phyloP scores from a whole-genome alignment of 2,113 vertebrate genomes.

The Microtus pennsylvanicus region DNA sequence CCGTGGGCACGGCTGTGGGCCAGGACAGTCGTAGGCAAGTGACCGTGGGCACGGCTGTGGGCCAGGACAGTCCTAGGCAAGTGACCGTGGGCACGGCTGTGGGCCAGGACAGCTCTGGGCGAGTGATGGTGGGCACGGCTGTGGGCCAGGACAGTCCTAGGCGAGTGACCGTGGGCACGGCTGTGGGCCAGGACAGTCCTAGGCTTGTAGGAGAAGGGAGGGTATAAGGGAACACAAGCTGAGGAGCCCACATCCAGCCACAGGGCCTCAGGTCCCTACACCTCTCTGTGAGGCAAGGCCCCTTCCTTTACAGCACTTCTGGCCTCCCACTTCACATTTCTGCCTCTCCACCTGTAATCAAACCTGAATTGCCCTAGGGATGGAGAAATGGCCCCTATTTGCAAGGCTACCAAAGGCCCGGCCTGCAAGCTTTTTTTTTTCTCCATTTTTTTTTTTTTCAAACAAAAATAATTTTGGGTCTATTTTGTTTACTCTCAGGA shows the following conservation, averaged over 20 bases:
- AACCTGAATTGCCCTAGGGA: neutral
- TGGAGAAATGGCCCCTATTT: neutral
- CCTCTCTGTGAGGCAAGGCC: neutral
- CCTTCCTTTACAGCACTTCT: neutral
- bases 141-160: neutral
- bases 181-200: neutral
- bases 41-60: no score
- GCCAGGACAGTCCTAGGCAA: neutral
- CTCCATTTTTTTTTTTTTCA: neutral
- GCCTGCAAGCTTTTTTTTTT: neutral
- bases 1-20: neutral
- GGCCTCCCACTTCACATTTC: neutral
- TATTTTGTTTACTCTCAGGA: neutral
- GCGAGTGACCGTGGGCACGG: neutral
- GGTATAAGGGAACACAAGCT: no score
- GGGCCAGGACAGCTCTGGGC: neutral
- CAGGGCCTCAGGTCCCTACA: neutral
- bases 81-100: neutral
- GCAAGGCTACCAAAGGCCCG: neutral
- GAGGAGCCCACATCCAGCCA: neutral
- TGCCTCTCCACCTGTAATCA: neutral
- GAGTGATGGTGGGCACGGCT: no score
- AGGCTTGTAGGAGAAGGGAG: neutral
- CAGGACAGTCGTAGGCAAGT: neutral
- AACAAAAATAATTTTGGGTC: neutral